Base-by-base conservation (phyloP, 2,888 invertebrate species). In the Unio pictorum region DNA sequence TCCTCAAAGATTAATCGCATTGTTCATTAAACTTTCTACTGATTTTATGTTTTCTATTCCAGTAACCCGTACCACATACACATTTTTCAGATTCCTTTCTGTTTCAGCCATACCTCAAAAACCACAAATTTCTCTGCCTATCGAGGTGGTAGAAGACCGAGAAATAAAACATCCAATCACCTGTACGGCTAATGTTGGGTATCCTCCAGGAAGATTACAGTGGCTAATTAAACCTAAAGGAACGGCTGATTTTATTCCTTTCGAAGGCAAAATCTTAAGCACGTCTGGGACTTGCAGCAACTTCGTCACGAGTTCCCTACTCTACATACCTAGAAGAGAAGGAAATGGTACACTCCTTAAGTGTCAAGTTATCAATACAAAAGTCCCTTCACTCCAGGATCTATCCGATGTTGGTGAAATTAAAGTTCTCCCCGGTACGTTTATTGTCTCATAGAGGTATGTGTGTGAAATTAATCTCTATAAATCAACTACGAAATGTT, bases 181-280 rank as follows among this genome's bases (percentile, higher is more conserved):
- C 45, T 80, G 80, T 60, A 68, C 64, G 6, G 74, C 73, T 0
- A 70, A 78, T 58, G 76, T 80, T 0, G 80, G 80, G 4, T 78
- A 67, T 61, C 80, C 80, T 15, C 64, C 68, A 26, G 78, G 78
- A 23, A 55, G 55, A 17, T 57, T 78, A 4, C 60, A 60, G 26
- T 78, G 74, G 71, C 58, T 64, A 23, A 70, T 76, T 34, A 76
- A 75, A 61, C 71, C 73, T 18, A 63, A 59, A 15, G 78, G 75
- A 23, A 30, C 30, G 23, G 18, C 15, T 30, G 20, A 20, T 26
- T 28, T 23, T 30, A 28, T 61, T 28, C 30, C 45, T 65, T 23
- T 64, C 7, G 56, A 61, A 59, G 66, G 55, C 2, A 55, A 55
- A 54, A 58, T 20, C 6, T 20, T 34, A 54, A 70, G 23, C 20